Evolutionary conservation across 2,113 vertebrate species (phyloP).

Genomic region (Dipodomys spectabilis): DNA sequence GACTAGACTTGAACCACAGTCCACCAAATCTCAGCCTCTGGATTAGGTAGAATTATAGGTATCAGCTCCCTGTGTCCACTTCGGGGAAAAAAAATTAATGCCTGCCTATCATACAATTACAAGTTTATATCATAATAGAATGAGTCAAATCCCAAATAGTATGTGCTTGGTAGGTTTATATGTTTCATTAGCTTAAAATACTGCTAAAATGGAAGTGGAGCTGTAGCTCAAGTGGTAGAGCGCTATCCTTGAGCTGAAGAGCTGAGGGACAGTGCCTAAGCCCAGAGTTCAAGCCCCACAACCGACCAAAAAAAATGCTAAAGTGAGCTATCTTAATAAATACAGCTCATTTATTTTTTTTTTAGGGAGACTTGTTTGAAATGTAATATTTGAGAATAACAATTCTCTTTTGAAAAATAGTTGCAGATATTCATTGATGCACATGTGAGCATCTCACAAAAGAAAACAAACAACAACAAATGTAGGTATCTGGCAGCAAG

Average conservation of each 20-base stretch:
- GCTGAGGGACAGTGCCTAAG: too few species aligned
- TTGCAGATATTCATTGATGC: background rate
- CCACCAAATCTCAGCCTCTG: too few species aligned
- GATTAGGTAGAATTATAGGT: too few species aligned
- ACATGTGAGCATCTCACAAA: background rate
- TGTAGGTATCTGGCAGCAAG: too few species aligned
- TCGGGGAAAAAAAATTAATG: background rate
- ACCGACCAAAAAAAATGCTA: background rate
- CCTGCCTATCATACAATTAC: background rate
- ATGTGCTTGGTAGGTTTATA: background rate
- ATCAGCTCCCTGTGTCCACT: too few species aligned
- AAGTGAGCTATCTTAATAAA: background rate
- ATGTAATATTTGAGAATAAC: background rate
- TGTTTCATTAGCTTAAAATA: constrained; percentile 8
- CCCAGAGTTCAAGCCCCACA: too few species aligned
- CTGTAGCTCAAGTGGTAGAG: too few species aligned
- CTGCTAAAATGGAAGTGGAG: background rate
- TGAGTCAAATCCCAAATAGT: background rate
- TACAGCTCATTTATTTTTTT: background rate
- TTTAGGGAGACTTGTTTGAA: background rate
- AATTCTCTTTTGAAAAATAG: background rate
- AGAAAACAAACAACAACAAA: background rate
- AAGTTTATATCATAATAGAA: background rate
- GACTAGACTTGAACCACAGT: too few species aligned
- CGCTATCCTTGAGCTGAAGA: too few species aligned